phyloP scores from a whole-genome alignment of 2,797 vertebrate genomes.

The Cuniculus paca region DNA sequence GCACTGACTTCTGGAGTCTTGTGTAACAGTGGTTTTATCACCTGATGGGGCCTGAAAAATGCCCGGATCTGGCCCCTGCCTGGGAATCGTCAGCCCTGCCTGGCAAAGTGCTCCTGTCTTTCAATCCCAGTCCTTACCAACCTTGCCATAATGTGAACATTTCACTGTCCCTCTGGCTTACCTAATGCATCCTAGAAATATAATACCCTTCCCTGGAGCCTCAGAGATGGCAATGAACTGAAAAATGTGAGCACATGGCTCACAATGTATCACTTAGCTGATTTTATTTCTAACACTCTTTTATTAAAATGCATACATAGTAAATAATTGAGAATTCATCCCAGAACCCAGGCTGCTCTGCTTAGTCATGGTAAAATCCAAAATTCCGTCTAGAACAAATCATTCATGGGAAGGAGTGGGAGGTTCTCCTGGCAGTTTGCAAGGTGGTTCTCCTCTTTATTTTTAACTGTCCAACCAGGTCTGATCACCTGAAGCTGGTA shows the following conservation, averaged over 20 bases:
- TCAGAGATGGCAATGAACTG: conserved; percentile 51
- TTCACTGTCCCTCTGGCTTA: neutral
- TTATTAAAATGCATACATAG: conserved; percentile 83
- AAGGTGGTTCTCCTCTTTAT: conserved; percentile 37
- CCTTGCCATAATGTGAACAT: neutral
- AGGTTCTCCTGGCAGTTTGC: neutral
- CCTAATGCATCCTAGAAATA: conserved; percentile 1
- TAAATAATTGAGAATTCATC: conserved; percentile 80
- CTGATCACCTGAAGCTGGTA: neutral
- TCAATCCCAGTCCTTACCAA: neutral
- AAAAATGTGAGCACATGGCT: neutral
- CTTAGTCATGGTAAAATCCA: neutral
- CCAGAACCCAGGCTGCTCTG: neutral
- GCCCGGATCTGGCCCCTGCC: neutral
- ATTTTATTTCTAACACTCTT: conserved; percentile 68
- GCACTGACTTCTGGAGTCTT: conserved; percentile 70
- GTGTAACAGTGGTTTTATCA: conserved; percentile 77
- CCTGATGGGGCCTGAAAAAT: conserved; percentile 24
- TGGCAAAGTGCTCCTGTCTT: neutral
- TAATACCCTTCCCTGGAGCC: neutral
- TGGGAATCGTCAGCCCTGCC: neutral
- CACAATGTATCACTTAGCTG: neutral
- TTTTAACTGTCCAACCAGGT: conserved; percentile 30
- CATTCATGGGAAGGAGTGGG: neutral
- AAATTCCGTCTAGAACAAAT: conserved; percentile 39